Evolutionary conservation across 1,140 invertebrate species (phyloP), one percentile per base, ranked within the genome.

Genomic region (Trichonephila clavipes): DNA sequence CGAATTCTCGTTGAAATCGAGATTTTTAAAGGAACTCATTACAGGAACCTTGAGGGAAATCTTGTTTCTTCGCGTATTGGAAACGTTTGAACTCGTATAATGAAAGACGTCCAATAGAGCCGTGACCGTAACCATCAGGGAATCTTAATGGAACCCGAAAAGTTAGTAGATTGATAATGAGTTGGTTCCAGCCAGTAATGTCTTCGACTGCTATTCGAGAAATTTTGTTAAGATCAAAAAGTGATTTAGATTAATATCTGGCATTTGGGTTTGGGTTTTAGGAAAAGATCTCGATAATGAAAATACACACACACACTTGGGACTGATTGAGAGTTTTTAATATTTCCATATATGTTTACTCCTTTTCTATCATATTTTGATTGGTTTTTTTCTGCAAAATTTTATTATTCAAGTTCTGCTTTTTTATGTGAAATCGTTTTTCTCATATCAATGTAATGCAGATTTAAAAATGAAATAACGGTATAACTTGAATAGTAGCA

Each of bases 11-110:
- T 77, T 77, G 72, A 77, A 77, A 40, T 77, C 28, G 34, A 77
- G 72, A 77, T 77, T 77, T 77, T 77, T 77, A 77, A 40, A 77
- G 72, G 72, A 69, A 69, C 66, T 69, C 66, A 69, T 69, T 69
- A 69, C 66, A 21, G 66, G 34, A 77, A 40, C 72, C 72, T 77
- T 34, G 72, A 40, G 72, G n/a, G 34, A 77, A 77, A 77, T 77
- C 28, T 77, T 40, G 34, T 77, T 77, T 77, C 72, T 77, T 77
- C 28, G 28, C 72, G 72, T 77, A 77, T 77, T 77, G 34, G 72
- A 77, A 77, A 16, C 72, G 16, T 77, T 77, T 77, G 72, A 77
- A 77, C 34, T 40, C 28, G 16, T 40, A 77, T 69, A 69, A 69
- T 40, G 72, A 77, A 77, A 77, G 72, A 40, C 72, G 72, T 77